A percentile compares a stretch with the other conserved stretches of the same genome.
phyloP scores from a whole-genome alignment of 2,113 vertebrate genomes.

The Reinhardtius hippoglossoides region DNA sequence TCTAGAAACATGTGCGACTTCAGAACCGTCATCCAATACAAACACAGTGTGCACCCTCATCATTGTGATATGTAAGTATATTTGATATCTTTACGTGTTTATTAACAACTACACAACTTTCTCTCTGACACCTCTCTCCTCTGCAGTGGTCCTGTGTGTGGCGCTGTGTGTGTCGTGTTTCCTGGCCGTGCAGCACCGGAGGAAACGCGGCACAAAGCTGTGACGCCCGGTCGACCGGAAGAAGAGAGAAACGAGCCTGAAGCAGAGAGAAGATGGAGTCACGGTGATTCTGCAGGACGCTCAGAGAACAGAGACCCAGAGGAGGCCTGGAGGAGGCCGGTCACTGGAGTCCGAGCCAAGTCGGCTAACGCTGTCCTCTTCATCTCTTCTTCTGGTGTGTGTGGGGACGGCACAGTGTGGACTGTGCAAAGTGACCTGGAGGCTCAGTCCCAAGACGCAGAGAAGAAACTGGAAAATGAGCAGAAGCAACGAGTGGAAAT shows the following conservation, averaged over 20 bases:
- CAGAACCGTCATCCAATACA: background rate
- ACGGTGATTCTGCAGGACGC: background rate
- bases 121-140: background rate
- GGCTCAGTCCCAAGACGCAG: background rate
- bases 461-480: background rate
- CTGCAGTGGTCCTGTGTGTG: constrained; percentile 67
- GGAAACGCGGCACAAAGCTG: constrained; percentile 66
- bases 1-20: background rate
- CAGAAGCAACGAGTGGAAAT: background rate
- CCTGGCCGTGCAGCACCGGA: constrained; percentile 58
- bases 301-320: constrained; percentile 11
- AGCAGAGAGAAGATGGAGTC: background rate
- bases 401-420: background rate
- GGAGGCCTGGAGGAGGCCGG: background rate
- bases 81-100: too few relatives aligned
- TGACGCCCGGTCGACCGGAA: constrained; percentile 28
- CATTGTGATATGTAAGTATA: constrained; percentile 39
- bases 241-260: background rate
- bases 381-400: constrained; percentile 27
- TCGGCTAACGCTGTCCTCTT: constrained; percentile 78
- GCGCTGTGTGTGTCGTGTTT: constrained; percentile 63
- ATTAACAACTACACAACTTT: background rate
- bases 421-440: constrained; percentile 6
- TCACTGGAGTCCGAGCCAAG: constrained; percentile 63
- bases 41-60: background rate